Base-by-base conservation (phyloP, 2,113 vertebrate genomes). In the Terrapene triunguis region DNA sequence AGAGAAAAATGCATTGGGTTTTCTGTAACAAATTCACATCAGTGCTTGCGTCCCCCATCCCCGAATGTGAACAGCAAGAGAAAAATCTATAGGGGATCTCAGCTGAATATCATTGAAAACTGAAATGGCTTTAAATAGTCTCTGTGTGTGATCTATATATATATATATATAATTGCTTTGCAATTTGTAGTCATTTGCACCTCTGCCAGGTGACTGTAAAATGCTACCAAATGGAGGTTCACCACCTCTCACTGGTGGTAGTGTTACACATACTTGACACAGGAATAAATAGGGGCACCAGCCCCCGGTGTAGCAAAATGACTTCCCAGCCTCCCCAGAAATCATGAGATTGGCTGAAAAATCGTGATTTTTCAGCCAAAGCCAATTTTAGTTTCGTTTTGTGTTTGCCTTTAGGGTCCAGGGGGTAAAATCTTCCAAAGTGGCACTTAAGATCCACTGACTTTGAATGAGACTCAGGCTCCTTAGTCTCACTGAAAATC, bases 1-100 rank as follows among this genome's bases (percentile, higher is more conserved):
- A 89, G 55, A 90, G 7, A 91, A 74, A 32, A 6, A 38, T 29
- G 17, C 6, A 59, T 53, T 10, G 11, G 57, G 76, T 84, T 88
- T 95, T 12, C 90, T 44, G n/a, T 53, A 80, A n/a, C 1, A 1
- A 44, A 5, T 78, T 87, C 2, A 4, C 27, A 14, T 82, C 38
- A 76, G 51, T 24, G 59, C 84, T 93, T 92, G 94, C 3, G 13
- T 57, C 44, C 69, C 94, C 95, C 88, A 19, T 1, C 94, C 84
- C n/a, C 17, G 2, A 69, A 92, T 84, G 53, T 57, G 38, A 90
- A 90, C 48, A 92, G 21, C 24, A 87, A 59, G 93, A 51, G 0
- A 14, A n/a, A 38, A 89, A 9, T 62, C 47, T 53, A 17, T 48
- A 93, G 19, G 17, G 3, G 53, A 82, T 51, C 74, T 44, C 44